Base-by-base conservation (phyloP, 2,113 vertebrate species). In the Muscicapa adusta region DNA sequence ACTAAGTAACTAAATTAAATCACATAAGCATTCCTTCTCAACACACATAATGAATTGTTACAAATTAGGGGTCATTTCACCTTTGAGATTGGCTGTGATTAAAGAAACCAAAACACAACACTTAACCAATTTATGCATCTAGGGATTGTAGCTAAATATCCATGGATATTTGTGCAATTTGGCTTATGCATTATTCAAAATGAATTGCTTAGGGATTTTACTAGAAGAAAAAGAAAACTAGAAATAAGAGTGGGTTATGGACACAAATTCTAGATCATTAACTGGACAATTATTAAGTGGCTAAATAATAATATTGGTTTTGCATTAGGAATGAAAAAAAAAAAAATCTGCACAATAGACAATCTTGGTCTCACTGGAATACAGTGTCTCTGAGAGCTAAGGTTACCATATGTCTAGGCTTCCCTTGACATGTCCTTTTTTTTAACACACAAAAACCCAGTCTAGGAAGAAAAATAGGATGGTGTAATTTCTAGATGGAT, bases 1-100 rank as follows among this genome's bases (percentile, higher is more conserved):
- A 76, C 47, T 93, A 87, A 94, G 79, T 92, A 91, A 68, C 88
- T 82, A 34, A 78, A 78, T 78, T 92, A 95, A 97, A 61, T 67
- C 51, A 93, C 79, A 87, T 72, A 95, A 96, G 57, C 56, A 88
- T 72, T 91, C 47, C 19, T 87, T 81, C 36, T 78, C 76, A 95
- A 78, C 38, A 58, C 60, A 61, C 71, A 20, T 73, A 92, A 95
- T 72, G 45, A 93, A 95, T 92, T 89, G 56, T 85, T 93, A 78
- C 36, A 94, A 91, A 91, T 79, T 78, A 90, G 76, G 92, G 85
- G 84, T 72, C 86, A 53, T 86, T 94, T 92, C 57, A 95, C 78
- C 56, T 94, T 84, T 78, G 51, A 80, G 82, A 91, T 57, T 62
- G 73, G 15, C 26, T 83, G 26, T 91, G 67, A 86, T 74, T 79